Evolutionary conservation across 2,113 vertebrate species (phyloP).

Genomic region (Spilogale gracilis): DNA sequence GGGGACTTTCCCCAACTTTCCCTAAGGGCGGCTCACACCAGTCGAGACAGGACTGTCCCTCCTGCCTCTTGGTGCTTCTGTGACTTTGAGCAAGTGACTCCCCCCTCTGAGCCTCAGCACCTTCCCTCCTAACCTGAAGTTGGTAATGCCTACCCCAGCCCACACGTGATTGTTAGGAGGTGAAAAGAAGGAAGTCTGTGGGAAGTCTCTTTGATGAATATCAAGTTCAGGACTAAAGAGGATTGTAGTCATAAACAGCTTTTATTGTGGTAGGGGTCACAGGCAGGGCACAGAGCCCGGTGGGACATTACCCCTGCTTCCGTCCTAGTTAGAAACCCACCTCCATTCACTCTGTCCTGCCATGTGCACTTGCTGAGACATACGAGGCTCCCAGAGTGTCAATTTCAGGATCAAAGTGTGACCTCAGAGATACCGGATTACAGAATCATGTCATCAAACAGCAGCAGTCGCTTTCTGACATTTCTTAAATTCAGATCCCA

Average conservation of each 20-base stretch:
- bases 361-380: background rate
- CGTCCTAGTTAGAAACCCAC: background rate
- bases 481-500: slow-evolving; percentile 18
- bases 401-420: slow-evolving; percentile 64
- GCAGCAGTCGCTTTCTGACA: background rate
- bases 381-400: background rate
- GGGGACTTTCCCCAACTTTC: background rate
- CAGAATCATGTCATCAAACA: background rate
- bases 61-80: background rate
- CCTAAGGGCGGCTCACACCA: background rate
- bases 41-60: background rate
- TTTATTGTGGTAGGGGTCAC: background rate
- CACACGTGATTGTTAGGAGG: background rate
- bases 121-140: background rate
- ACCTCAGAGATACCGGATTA: slow-evolving; percentile 20
- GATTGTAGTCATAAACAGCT: background rate
- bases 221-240: background rate
- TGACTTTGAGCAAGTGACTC: background rate
- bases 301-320: background rate
- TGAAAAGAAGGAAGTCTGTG: background rate
- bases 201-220: background rate
- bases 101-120: background rate
- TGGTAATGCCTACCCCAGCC: background rate
- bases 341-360: background rate
- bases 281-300: background rate